These are phyloP conservation scores for Troides helena DNA, from an alignment of 2,888 invertebrate species.

Conservation along the genomic window DNA sequence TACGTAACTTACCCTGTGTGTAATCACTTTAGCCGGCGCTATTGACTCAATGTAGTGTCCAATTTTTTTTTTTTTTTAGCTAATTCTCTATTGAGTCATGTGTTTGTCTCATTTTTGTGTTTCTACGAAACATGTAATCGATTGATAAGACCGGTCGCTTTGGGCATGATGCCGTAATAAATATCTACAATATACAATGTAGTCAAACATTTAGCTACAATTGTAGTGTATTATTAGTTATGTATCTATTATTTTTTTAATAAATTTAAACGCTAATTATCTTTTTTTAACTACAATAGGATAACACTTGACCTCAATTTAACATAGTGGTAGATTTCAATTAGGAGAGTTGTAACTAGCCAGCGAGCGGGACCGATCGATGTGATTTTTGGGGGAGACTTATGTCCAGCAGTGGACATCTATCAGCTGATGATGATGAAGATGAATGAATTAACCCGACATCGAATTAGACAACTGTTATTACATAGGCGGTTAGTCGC, in stretches of 20 bases:
- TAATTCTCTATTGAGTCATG: conserved; percentile 75
- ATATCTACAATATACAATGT: conserved; percentile 14
- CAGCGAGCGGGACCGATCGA: too few relatives aligned
- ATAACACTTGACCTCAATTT: not conserved
- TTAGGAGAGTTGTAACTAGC: too few relatives aligned
- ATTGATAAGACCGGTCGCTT: conserved; percentile 51
- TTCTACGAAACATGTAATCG: conserved; percentile 53
- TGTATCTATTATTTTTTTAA: conserved; percentile 31
- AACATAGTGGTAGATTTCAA: too few relatives aligned
- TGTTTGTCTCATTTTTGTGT: conserved; percentile 58
- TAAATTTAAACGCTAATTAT: not conserved
- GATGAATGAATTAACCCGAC: too few relatives aligned
- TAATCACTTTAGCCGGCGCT: conserved; percentile 64
- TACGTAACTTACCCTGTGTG: conserved; percentile 72
- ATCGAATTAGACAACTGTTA: too few relatives aligned
- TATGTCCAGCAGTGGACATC: too few relatives aligned
- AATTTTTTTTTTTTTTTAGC: conserved; percentile 65
- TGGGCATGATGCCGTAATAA: conserved; percentile 48
- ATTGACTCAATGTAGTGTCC: conserved; percentile 72
- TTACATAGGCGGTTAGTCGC: too few relatives aligned
- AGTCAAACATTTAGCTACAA: conserved; percentile 31
- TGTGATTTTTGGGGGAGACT: too few relatives aligned
- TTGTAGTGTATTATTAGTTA: conserved; percentile 24
- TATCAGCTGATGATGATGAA: too few relatives aligned
- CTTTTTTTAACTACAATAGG: not conserved